Evolutionary conservation across 2,888 invertebrate species (phyloP).

Genomic region (Endomychus coccineus): DNA sequence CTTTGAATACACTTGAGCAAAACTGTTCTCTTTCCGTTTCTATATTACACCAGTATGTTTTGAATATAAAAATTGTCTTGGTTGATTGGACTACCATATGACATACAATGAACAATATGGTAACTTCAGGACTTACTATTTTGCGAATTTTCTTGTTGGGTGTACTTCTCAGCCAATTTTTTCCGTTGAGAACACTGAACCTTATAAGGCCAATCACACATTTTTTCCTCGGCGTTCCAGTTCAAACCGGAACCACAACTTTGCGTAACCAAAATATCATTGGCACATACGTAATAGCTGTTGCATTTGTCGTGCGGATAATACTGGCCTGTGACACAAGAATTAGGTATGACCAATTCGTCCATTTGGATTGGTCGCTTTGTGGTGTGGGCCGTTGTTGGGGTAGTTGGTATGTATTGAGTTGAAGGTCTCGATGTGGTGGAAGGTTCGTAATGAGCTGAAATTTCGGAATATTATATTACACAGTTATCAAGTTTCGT

Average conservation of each 20-base stretch:
- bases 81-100: too few species aligned
- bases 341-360: too few species aligned
- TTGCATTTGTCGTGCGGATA: constrained; percentile 67
- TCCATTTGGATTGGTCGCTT: constrained; percentile 34
- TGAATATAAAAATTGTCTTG: too few species aligned
- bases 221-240: constrained; percentile 58
- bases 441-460: constrained; percentile 17
- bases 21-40: too few species aligned
- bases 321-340: constrained; percentile 67
- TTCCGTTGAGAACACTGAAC: constrained; percentile 50
- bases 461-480: too few species aligned
- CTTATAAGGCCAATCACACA: constrained; percentile 69
- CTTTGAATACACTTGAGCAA: too few species aligned
- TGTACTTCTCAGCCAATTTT: constrained; percentile 26
- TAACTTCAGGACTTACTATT: constrained; percentile 14
- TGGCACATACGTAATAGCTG: constrained; percentile 71
- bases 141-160: constrained; percentile 14
- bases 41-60: too few species aligned
- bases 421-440: constrained; percentile 20
- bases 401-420: constrained; percentile 34
- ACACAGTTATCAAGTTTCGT: too few species aligned
- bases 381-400: constrained; percentile 35
- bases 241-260: constrained; percentile 70
- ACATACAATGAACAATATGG: too few species aligned
- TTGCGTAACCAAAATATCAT: constrained; percentile 60